Percentiles rank a stretch among this genome's conserved stretches.
phyloP scores from a whole-genome alignment of 1,140 invertebrate genomes.

The Eulimnadia texana region DNA sequence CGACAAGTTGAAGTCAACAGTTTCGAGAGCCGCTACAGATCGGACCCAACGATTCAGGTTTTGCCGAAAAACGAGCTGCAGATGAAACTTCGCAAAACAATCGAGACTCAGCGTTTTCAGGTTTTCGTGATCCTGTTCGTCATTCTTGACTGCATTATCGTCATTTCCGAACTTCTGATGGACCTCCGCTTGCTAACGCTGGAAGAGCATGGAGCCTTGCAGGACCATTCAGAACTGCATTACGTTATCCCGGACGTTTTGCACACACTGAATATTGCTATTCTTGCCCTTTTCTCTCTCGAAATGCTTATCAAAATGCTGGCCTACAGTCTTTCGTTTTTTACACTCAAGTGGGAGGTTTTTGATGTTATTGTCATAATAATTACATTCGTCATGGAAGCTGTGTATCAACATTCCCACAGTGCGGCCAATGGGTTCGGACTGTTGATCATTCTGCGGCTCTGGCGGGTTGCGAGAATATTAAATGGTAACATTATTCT shows the following conservation, averaged over 20 bases:
- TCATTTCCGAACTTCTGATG: conserved; percentile 6
- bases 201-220: not conserved
- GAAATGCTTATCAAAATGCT: conserved; percentile 1
- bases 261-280: conserved; percentile 2
- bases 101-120: not conserved
- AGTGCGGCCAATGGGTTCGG: not conserved
- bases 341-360: not conserved
- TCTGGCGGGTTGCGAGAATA: conserved; percentile 5
- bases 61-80: no score
- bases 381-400: not conserved
- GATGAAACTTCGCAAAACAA: not conserved
- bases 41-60: no score
- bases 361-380: not conserved
- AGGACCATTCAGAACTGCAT: not conserved
- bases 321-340: not conserved
- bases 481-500: not conserved
- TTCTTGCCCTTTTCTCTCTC: not conserved
- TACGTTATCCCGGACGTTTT: conserved; percentile 1
- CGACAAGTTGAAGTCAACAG: no score
- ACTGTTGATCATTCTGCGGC: conserved; percentile 2
- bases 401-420: not conserved
- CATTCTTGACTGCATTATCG: conserved; percentile 6
- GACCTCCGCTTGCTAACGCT: not conserved
- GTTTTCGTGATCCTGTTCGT: not conserved
- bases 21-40: no score